Evolutionary conservation across 2,113 vertebrate species (phyloP).

Genomic region (Platysternon megacephalum): DNA sequence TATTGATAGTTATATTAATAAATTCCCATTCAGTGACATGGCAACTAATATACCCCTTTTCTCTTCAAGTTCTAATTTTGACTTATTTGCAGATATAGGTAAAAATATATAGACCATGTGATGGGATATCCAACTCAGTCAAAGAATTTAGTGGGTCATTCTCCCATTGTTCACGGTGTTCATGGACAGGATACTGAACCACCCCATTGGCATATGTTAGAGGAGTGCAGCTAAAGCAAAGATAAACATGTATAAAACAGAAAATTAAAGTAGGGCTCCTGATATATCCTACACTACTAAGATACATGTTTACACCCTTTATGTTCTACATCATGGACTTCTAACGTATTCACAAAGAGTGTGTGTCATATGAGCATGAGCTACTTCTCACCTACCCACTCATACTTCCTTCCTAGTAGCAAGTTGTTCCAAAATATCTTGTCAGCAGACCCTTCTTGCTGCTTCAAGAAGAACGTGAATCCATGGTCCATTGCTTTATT

Average conservation of each 20-base stretch:
- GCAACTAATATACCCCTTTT: background rate
- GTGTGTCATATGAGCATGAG: slow-evolving; percentile 76
- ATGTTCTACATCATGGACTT: slow-evolving; percentile 67
- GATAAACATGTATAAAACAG: slow-evolving; percentile 5
- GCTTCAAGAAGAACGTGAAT: slow-evolving; percentile 54
- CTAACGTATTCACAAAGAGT: slow-evolving; percentile 29
- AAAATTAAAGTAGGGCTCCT: slow-evolving; percentile 38
- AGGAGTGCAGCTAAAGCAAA: background rate
- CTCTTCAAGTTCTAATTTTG: background rate
- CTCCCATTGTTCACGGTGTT: background rate
- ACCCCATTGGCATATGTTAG: background rate
- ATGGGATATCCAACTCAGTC: background rate
- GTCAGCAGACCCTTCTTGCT: slow-evolving; percentile 73
- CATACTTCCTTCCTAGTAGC: slow-evolving; percentile 81
- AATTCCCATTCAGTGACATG: background rate
- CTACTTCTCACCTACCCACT: slow-evolving; percentile 78
- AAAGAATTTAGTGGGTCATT: background rate
- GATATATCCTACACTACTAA: slow-evolving; percentile 43
- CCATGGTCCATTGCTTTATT: slow-evolving; percentile 56
- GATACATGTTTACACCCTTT: slow-evolving; percentile 60
- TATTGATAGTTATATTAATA: background rate
- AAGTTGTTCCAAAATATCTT: slow-evolving; percentile 80
- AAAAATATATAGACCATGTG: background rate
- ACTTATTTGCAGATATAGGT: background rate
- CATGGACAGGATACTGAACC: background rate